A percentile compares a stretch with the other conserved stretches of the same genome.
These are phyloP conservation scores for Echeneis naucrates DNA, from an alignment of 2,797 vertebrate genomes.

Conservation along the genomic window DNA sequence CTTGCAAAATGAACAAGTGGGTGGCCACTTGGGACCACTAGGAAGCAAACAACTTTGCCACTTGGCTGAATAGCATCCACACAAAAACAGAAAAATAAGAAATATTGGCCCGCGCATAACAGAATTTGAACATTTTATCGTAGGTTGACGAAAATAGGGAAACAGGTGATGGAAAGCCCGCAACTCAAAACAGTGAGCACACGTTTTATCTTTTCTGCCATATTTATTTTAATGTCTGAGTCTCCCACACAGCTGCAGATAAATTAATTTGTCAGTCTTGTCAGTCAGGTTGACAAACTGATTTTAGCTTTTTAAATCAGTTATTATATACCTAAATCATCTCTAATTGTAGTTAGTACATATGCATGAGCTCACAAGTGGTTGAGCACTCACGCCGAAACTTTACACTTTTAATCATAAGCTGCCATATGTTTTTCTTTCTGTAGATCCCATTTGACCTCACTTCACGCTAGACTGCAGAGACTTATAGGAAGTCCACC, in stretches of 20 bases:
- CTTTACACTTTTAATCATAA: conserved; percentile 75
- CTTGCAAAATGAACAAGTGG: conserved; percentile 43
- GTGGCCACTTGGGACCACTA: conserved; percentile 16
- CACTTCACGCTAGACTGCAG: conserved; percentile 51
- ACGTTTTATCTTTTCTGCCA: background rate
- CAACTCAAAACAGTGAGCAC: background rate
- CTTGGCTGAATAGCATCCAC: conserved; percentile 11
- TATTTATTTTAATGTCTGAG: background rate
- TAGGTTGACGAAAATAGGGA: background rate
- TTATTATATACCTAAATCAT: conserved; percentile 17
- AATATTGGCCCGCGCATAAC: background rate
- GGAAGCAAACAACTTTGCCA: conserved; percentile 24
- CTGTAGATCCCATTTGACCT: conserved; percentile 54
- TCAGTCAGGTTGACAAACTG: conserved; percentile 18
- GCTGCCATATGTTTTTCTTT: conserved; percentile 70
- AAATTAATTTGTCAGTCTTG: conserved; percentile 18
- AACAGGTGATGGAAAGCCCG: background rate
- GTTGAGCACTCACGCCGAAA: conserved; percentile 26
- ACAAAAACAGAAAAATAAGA: background rate
- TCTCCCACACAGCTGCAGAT: conserved; percentile 5
- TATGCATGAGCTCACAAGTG: conserved; percentile 16
- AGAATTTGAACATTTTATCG: conserved; percentile 9
- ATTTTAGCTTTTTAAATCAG: conserved; percentile 4
- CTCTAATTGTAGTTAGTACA: background rate
- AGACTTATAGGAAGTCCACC: conserved; percentile 63